Percentiles rank a stretch among this genome's conserved stretches.
Conservation (phyloP, 2,113 vertebrate genomes). For the Tylochromis polylepis region DNA sequence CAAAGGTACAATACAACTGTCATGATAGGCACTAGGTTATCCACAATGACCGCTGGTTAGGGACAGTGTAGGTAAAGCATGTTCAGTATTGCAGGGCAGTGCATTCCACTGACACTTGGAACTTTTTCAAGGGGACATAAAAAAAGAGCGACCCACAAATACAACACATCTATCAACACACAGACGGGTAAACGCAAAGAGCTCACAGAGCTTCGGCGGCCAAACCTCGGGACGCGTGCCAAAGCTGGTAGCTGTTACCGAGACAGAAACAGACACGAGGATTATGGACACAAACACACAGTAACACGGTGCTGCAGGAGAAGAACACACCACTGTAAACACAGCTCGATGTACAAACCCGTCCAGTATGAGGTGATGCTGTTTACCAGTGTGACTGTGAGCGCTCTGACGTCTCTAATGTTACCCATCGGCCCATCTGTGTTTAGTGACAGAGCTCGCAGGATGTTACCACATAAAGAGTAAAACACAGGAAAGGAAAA, state of each 20-base stretch:
- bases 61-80: slow-evolving; percentile 58
- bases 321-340: slow-evolving; percentile 3
- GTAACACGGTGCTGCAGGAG: not conserved
- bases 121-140: slow-evolving; percentile 8
- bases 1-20: slow-evolving; percentile 75
- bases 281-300: not conserved
- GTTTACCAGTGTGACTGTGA: slow-evolving; percentile 21
- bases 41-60: slow-evolving; percentile 48
- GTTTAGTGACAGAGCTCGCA: slow-evolving; percentile 32
- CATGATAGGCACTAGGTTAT: slow-evolving; percentile 51
- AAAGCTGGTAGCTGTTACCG: slow-evolving; percentile 5
- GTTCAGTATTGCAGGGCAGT: slow-evolving; percentile 67
- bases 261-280: not conserved
- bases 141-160: not conserved
- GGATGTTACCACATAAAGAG: slow-evolving; percentile 35
- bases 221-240: not conserved
- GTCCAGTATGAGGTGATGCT: slow-evolving; percentile 19
- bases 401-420: not conserved
- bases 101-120: slow-evolving; percentile 58
- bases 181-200: slow-evolving; percentile 17
- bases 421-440: not conserved
- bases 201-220: slow-evolving; percentile 35
- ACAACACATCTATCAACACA: not conserved
- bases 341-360: not conserved
- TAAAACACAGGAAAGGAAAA: slow-evolving; percentile 25